Evolutionary conservation across 2,113 vertebrate species (phyloP).

Genomic region (Siphamia tubifer): DNA sequence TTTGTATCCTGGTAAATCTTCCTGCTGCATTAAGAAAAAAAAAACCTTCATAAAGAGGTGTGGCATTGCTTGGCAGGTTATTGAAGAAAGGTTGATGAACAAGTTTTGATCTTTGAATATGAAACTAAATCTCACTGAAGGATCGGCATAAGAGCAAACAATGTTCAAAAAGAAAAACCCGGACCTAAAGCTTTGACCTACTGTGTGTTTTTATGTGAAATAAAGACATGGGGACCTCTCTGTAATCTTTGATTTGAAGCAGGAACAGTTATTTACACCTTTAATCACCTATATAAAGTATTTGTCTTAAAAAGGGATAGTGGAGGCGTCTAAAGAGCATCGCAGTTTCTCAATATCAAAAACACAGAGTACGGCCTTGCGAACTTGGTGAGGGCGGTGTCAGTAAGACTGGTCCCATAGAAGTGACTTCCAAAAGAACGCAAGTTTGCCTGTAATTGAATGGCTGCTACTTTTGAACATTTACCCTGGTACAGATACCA

Average conservation of each 20-base stretch:
- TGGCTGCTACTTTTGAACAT: no score
- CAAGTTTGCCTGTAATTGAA: no score
- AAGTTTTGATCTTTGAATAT: conserved; percentile 18
- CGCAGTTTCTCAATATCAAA: no score
- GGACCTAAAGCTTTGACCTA: background rate
- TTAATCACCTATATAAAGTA: background rate
- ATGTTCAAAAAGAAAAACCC: no score
- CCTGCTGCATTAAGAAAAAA: conserved; percentile 6
- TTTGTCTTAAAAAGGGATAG: no score
- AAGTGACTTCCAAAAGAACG: no score
- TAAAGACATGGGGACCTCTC: rapidly evolving
- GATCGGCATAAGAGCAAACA: background rate
- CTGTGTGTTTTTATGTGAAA: background rate
- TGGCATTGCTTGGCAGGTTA: conserved; percentile 1
- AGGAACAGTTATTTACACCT: background rate
- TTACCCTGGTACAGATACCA: no score
- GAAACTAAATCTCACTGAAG: background rate
- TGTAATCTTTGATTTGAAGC: background rate
- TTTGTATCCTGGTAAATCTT: conserved; percentile 25
- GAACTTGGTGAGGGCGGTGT: no score
- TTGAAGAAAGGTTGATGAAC: conserved; percentile 8
- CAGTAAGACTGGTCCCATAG: no score
- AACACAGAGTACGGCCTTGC: no score
- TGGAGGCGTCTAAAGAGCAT: no score
- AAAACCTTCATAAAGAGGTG: conserved; percentile 1